phyloP scores from a whole-genome alignment of 2,888 invertebrate genomes.

The Homarus gammarus region DNA sequence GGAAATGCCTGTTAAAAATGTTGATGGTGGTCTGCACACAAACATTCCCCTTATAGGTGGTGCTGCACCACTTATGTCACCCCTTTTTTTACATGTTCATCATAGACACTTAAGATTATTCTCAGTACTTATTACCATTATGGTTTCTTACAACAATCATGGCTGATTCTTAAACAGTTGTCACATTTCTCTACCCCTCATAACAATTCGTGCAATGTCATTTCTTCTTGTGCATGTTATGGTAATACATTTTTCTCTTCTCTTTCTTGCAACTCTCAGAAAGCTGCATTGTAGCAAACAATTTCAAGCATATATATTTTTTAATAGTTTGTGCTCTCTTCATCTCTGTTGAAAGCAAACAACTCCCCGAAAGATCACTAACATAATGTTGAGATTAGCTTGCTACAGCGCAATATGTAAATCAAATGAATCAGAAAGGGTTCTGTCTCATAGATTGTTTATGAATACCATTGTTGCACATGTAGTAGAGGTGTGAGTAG shows the following conservation, averaged over 20 bases:
- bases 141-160: conserved; percentile 43
- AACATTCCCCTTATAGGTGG: conserved; percentile 57
- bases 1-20: conserved; percentile 55
- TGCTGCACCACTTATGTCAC: conserved; percentile 44
- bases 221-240: conserved; percentile 40
- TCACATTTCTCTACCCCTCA: conserved; percentile 41
- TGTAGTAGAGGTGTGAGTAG: conserved; percentile 47
- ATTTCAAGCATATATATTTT: conserved; percentile 5
- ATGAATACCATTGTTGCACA: conserved; percentile 38
- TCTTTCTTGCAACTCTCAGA: background rate
- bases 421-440: conserved; percentile 9
- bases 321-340: background rate
- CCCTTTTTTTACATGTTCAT: conserved; percentile 34
- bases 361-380: background rate
- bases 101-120: conserved; percentile 25
- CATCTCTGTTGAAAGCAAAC: background rate
- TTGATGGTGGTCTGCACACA: conserved; percentile 66
- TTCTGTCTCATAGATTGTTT: conserved; percentile 17
- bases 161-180: conserved; percentile 15
- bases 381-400: background rate
- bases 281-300: conserved; percentile 21
- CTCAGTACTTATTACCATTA: conserved; percentile 49
- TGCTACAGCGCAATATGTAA: conserved; percentile 32
- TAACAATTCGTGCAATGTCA: conserved; percentile 48
- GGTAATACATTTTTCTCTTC: background rate